Evolutionary conservation across 2,888 invertebrate genomes (phyloP).

Genomic region (Malthinus seriepunctatus): DNA sequence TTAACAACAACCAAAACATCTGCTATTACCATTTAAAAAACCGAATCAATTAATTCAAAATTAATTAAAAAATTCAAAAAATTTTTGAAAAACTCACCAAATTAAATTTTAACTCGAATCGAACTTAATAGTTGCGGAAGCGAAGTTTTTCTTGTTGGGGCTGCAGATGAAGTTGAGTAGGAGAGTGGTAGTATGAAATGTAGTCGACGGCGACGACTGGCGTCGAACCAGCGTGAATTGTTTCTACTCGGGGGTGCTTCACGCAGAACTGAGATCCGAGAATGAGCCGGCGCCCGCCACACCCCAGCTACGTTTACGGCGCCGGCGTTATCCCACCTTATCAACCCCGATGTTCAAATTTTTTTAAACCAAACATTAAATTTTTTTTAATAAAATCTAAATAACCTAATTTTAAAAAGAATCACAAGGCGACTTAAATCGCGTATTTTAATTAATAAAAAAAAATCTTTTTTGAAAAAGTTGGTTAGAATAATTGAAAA

Average conservation of each 20-base stretch:
- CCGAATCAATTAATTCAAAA: slow-evolving; percentile 1
- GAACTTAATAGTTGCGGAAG: not conserved
- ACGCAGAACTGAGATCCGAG: slow-evolving; percentile 51
- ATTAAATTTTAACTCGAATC: not conserved
- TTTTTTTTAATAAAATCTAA: not conserved
- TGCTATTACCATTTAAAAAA: not conserved
- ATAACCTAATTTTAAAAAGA: not conserved
- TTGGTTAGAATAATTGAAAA: too few species aligned
- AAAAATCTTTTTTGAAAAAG: too few species aligned
- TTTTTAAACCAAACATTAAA: slow-evolving; percentile 20
- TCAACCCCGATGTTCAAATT: slow-evolving; percentile 29
- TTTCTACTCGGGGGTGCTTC: slow-evolving; percentile 44
- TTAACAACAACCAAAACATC: slow-evolving; percentile 2
- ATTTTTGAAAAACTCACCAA: not conserved
- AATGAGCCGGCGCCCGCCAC: slow-evolving; percentile 52
- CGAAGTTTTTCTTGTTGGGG: slow-evolving; percentile 1
- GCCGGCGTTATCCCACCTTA: slow-evolving; percentile 48
- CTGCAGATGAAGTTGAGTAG: too few species aligned
- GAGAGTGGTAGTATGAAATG: slow-evolving; percentile 11
- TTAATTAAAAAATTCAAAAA: not conserved
- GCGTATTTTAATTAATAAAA: too few species aligned
- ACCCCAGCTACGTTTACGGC: slow-evolving; percentile 50
- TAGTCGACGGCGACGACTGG: slow-evolving; percentile 19
- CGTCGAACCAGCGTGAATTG: slow-evolving; percentile 28
- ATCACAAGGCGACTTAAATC: too few species aligned